Percentiles rank a stretch among this genome's conserved stretches.
These are phyloP conservation scores for Paedocypris micromegethes DNA, from an alignment of 2,797 vertebrate genomes.

Conservation along the genomic window DNA sequence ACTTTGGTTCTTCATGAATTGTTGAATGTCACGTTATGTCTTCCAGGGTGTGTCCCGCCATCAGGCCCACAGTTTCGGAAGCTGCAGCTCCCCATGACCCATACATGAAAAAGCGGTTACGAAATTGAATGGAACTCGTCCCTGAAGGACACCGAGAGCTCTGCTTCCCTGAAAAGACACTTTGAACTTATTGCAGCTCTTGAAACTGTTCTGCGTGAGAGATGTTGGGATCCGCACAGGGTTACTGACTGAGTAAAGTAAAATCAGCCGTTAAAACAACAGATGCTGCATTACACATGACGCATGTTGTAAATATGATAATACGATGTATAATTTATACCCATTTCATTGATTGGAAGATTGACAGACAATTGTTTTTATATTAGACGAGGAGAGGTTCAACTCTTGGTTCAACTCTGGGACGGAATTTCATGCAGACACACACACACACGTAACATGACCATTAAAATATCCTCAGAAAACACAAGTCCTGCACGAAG, in stretches of 20 bases:
- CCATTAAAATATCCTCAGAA: slow-evolving; percentile 38
- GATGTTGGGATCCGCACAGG: slow-evolving; percentile 19
- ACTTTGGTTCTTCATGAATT: too few relatives aligned
- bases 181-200: slow-evolving; percentile 41
- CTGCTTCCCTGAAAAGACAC: slow-evolving; percentile 41
- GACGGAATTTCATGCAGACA: too few relatives aligned
- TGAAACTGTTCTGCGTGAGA: slow-evolving; percentile 30
- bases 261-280: slow-evolving; percentile 6
- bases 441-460: slow-evolving; percentile 29
- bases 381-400: too few relatives aligned
- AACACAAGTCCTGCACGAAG: slow-evolving; percentile 36
- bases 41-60: too few relatives aligned
- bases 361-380: too few relatives aligned
- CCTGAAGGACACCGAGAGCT: slow-evolving; percentile 45
- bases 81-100: too few relatives aligned
- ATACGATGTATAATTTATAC: too few relatives aligned
- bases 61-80: too few relatives aligned
- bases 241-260: slow-evolving; percentile 33
- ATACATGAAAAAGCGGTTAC: too few relatives aligned
- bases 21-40: too few relatives aligned
- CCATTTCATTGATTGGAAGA: too few relatives aligned
- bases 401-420: too few relatives aligned
- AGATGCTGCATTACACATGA: neutral
- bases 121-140: neutral
- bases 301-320: neutral